Percentiles rank a stretch among this genome's conserved stretches.
Evolutionary conservation across 2,113 vertebrate genomes (phyloP).

Genomic region (Harpagus bidentatus): DNA sequence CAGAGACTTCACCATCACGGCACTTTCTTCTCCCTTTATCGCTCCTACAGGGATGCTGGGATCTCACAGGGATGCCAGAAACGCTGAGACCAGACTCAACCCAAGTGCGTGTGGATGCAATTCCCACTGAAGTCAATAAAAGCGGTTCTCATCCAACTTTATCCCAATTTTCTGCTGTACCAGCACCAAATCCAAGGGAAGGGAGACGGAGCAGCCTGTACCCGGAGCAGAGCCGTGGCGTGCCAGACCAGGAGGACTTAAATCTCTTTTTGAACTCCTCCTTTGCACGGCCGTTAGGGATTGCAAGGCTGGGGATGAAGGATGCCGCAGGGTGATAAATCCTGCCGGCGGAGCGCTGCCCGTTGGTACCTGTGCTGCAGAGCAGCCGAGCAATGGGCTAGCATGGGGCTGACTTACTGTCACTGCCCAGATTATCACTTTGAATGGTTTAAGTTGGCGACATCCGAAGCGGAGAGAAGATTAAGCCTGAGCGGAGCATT

Average conservation of each 20-base stretch:
- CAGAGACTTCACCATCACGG: neutral
- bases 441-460: neutral
- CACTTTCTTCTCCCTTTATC: neutral
- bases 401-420: neutral
- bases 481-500: neutral
- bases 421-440: neutral
- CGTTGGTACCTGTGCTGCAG: neutral
- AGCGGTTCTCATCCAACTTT: neutral
- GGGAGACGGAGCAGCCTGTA: neutral
- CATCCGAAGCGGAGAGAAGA: neutral
- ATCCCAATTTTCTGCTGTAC: neutral
- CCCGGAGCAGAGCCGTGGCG: rapidly evolving
- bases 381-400: neutral
- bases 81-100: neutral
- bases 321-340: neutral
- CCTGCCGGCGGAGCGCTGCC: neutral
- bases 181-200: neutral
- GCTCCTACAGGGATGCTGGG: neutral
- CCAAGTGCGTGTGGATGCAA: neutral
- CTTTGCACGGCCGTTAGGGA: neutral
- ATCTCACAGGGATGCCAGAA: neutral
- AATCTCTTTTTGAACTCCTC: neutral
- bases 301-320: neutral
- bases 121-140: neutral
- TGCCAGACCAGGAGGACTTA: neutral